Evolutionary conservation across 1,140 invertebrate genomes (phyloP), one percentile per base, ranked within the genome.

Genomic region (Calliopsis andreniformis): DNA sequence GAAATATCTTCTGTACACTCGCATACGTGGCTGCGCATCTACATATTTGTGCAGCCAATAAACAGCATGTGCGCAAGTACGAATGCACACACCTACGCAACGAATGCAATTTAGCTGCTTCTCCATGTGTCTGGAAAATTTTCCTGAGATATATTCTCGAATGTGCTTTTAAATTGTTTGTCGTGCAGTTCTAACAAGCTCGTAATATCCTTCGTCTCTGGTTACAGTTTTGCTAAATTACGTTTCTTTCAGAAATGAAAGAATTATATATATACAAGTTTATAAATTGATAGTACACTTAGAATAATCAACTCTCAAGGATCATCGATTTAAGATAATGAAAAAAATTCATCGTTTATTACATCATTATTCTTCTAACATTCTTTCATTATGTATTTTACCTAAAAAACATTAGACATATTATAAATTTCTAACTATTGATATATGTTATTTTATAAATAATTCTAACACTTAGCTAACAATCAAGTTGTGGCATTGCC

Each of bases 91-190:
- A n/a, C n/a, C n/a, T 18, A 18, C 28, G 6, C 23, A 45, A 66
- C 63, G 51, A 55, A 39, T 55, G 64, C 49, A 55, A 68, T 55
- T 68, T 68, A 28, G 10, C 28, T 20, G 7, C 4, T 20, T 51
- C 5, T 16, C 16, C 32, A 23, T 1, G 28, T 5, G 32, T 39
- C 47, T 67, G 39, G 2, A 18, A 61, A 61, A 35, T 59, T 32
- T 61, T 25, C n/a, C 14, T n/a, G 4, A 35, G 20, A 61, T 20
- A 47, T 8, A 10, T 25, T 12, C 55, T 23, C 35, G 42, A 23
- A 16, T 49, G 39, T 61, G 61, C 30, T n/a, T n/a, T 45, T 42
- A 28, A 47, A 6, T 47, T 73, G 43, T 47, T 70, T 23, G 39
- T 70, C 55, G 8, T 61, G 5, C 28, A 12, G 0, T 39, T 59